Percentiles rank a stretch among this genome's conserved stretches.
Conservation (phyloP, 2,888 invertebrate genomes). For the Orgyia antiqua region DNA sequence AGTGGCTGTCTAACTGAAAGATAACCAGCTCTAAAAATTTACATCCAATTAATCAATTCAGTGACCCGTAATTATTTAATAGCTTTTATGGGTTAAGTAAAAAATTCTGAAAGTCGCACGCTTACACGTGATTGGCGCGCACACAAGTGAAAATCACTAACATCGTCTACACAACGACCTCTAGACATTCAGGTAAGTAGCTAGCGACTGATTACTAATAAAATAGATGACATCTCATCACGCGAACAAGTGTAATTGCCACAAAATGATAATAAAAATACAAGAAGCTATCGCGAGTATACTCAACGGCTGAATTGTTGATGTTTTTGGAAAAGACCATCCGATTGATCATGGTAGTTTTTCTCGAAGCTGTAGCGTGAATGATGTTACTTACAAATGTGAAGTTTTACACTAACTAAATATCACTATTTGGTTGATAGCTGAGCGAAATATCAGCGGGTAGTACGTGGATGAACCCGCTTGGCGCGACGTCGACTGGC, state of each 20-base stretch:
- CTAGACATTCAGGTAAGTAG: slow-evolving; percentile 62
- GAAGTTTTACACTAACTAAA: slow-evolving; percentile 46
- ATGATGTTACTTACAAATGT: slow-evolving; percentile 55
- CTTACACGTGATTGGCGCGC: slow-evolving; percentile 52
- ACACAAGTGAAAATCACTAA: slow-evolving; percentile 35
- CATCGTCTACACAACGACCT: slow-evolving; percentile 51
- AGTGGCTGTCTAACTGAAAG: slow-evolving; percentile 35
- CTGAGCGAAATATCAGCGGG: slow-evolving; percentile 37
- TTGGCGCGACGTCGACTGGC: slow-evolving; percentile 67
- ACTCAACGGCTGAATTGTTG: slow-evolving; percentile 21
- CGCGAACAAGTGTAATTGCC: slow-evolving; percentile 39
- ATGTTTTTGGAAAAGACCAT: slow-evolving; percentile 49
- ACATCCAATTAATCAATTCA: too few relatives aligned
- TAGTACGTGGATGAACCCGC: slow-evolving; percentile 53
- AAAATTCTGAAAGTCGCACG: too few relatives aligned
- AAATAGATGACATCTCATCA: slow-evolving; percentile 29
- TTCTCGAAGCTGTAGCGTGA: slow-evolving; percentile 10
- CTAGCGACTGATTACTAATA: slow-evolving; percentile 29
- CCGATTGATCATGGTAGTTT: slow-evolving; percentile 11
- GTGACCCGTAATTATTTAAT: too few relatives aligned
- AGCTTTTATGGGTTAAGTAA: too few relatives aligned
- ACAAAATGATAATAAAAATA: slow-evolving; percentile 40
- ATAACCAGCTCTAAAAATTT: slow-evolving; percentile 16
- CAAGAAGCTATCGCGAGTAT: slow-evolving; percentile 29
- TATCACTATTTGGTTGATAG: slow-evolving; percentile 53